Evolutionary conservation across 2,113 vertebrate species (phyloP).

Genomic region (Sylvia atricapilla): DNA sequence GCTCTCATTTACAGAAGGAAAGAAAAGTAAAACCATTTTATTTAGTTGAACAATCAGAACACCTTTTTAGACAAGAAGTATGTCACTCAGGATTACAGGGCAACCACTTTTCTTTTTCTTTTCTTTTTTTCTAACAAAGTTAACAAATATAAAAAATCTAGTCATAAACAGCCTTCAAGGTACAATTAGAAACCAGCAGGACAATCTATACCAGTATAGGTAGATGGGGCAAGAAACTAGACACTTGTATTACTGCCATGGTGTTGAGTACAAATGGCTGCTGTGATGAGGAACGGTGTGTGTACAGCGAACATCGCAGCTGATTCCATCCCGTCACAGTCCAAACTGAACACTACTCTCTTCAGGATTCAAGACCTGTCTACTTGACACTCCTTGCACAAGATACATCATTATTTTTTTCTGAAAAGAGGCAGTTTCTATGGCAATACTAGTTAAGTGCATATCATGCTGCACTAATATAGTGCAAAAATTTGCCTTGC

Average conservation of each 20-base stretch:
- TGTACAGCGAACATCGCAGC: slow-evolving; percentile 58
- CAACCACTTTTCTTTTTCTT: slow-evolving; percentile 70
- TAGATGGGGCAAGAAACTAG: slow-evolving; percentile 69
- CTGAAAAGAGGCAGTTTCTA: slow-evolving; percentile 88
- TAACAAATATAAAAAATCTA: slow-evolving; percentile 80
- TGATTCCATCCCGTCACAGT: slow-evolving; percentile 62
- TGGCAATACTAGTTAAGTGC: slow-evolving; percentile 90
- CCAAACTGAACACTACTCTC: slow-evolving; percentile 74
- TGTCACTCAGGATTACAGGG: slow-evolving; percentile 59
- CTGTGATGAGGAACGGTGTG: slow-evolving; percentile 57
- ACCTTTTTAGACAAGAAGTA: slow-evolving; percentile 34
- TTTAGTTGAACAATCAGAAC: slow-evolving; percentile 24
- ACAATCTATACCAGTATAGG: slow-evolving; percentile 68
- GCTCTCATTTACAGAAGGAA: background rate
- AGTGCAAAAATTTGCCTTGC: slow-evolving; percentile 95
- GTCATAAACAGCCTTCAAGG: slow-evolving; percentile 77
- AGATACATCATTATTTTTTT: slow-evolving; percentile 78
- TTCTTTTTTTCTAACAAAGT: slow-evolving; percentile 74
- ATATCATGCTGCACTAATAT: slow-evolving; percentile 99
- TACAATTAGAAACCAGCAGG: slow-evolving; percentile 74
- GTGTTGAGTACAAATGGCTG: slow-evolving; percentile 69
- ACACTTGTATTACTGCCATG: slow-evolving; percentile 73
- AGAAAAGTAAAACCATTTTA: slow-evolving; percentile 16
- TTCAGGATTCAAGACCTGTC: slow-evolving; percentile 65
- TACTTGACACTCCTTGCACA: slow-evolving; percentile 76